These are phyloP conservation scores for Antitype chi DNA, from an alignment of 2,888 invertebrate species.

Conservation along the genomic window DNA sequence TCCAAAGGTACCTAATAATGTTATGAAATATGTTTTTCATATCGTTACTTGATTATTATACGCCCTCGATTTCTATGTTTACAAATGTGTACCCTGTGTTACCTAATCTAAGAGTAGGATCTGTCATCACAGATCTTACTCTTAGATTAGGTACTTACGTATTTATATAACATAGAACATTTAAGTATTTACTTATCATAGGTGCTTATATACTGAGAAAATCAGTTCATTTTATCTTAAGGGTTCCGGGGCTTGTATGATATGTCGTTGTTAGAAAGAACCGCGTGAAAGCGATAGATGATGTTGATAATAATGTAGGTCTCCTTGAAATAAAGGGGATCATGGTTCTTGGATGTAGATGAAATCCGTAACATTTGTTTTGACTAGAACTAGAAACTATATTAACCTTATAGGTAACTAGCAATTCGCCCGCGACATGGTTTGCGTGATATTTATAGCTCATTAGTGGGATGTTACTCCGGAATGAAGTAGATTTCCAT, in stretches of 20 bases:
- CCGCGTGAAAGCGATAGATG: slow-evolving; percentile 15
- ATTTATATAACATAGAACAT: slow-evolving; percentile 15
- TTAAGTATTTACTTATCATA: slow-evolving; percentile 37
- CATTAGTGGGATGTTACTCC: too few species aligned
- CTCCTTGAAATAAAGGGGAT: slow-evolving; percentile 10
- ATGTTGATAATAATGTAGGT: slow-evolving; percentile 11
- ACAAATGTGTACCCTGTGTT: slow-evolving; percentile 33
- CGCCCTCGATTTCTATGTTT: slow-evolving; percentile 37
- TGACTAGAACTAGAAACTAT: background rate
- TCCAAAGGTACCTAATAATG: background rate
- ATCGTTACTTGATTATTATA: slow-evolving; percentile 18
- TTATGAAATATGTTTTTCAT: slow-evolving; percentile 25
- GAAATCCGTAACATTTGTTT: background rate
- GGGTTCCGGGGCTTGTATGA: slow-evolving; percentile 34
- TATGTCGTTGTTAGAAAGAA: slow-evolving; percentile 26
- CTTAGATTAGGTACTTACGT: slow-evolving; percentile 16
- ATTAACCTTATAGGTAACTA: background rate
- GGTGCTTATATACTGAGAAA: slow-evolving; percentile 23
- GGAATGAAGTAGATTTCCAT: too few species aligned
- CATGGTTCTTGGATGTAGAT: background rate
- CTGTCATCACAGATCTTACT: slow-evolving; percentile 16
- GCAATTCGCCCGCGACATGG: too few species aligned
- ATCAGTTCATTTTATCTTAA: slow-evolving; percentile 40
- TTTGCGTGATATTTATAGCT: too few species aligned
- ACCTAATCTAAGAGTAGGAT: too few species aligned